Evolutionary conservation across 2,888 invertebrate species (phyloP), one percentile per base, ranked within the genome.

Genomic region (Phlogophora meticulosa): DNA sequence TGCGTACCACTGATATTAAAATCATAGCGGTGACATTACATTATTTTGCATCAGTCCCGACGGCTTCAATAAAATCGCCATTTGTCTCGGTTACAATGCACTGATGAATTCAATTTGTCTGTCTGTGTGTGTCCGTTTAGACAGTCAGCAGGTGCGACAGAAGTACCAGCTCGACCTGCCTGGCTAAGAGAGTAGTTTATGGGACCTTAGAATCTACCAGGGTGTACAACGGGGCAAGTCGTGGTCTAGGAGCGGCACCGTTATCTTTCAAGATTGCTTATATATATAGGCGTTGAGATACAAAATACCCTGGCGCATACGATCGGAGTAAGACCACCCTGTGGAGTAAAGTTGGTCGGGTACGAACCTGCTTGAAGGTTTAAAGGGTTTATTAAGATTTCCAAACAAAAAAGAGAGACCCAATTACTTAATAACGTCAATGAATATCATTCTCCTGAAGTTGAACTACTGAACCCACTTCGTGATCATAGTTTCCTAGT

Each of bases 21-120:
- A 80, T 80, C 77, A 82, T 81, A 56, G 78, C 72, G 49, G 58
- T 78, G 78, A 76, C 72, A 73, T 64, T 71, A 77, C 82, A 79
- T 80, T 72, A 82, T 72, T 80, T 76, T 66, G 80, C 82, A 80
- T 78, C 74, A 76, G 74, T 63, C 76, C 61, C 65, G 85, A 83
- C 84, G 84, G 80, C 63, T 74, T 72, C 76, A 86, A 87, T 87
- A 82, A 85, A 88, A 88, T 77, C 66, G 57, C 81, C 81, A 87
- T 88, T 88, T 87, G 81, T 88, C 83, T 85, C 81, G 84, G 69
- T 86, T 87, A 84, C 81, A 75, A 28, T 72, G 67, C 72, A 70
- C 68, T 75, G 72, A 81, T 81, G 62, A 82, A 76, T 68, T 74
- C 73, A 74, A 76, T 71, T 69, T 75, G 77, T 71, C 63, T 58